Evolutionary conservation across 2,113 vertebrate genomes (phyloP), one percentile per base, ranked within the genome.

Genomic region (Plecotus auritus): DNA sequence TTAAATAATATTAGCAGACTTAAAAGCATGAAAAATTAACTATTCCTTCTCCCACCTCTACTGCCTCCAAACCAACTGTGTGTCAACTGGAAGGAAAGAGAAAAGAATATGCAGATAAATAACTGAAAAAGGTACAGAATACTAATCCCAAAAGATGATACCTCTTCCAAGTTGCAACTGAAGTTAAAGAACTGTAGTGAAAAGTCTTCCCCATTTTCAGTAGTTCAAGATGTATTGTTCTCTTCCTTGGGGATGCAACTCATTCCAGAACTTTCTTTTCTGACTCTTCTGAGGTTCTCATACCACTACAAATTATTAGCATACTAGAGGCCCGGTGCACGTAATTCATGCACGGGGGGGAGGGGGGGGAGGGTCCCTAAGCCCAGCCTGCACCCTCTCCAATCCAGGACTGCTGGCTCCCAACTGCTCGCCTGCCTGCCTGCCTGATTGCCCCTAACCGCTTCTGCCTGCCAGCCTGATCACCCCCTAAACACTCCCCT

Each of bases 21-120:
- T 45, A n/a, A 32, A 95, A n/a, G 1, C 54, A 74, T 35, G 32
- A 76, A 91, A 94, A 92, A 30, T 91, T 91, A 95, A 94, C 72
- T 74, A 37, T 83, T 85, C 37, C 35, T 92, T 81, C 45, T 72
- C 37, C 69, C n/a, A 86, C 16, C 45, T 49, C 72, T 49, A 87
- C 22, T 51, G n/a, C 47, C 37, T 80, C 72, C n/a, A 88, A 93
- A 95, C 40, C 22, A 93, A 93, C n/a, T 17, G 8, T 59, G 5
- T 54, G 26, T 85, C 85, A 92, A n/a, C 0, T 40, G 17, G 78
- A 23, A 47, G 30, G 28, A 78, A 77, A 76, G 56, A 56, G 37
- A 87, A 87, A 90, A 85, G 56, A 56, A 32, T 84, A 87, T 47
- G 18, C 6, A 51, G 28, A 87, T 35, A 74, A 89, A 84, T 56